Conservation (phyloP, 2,113 vertebrate species). For the Ciconia maguari region DNA sequence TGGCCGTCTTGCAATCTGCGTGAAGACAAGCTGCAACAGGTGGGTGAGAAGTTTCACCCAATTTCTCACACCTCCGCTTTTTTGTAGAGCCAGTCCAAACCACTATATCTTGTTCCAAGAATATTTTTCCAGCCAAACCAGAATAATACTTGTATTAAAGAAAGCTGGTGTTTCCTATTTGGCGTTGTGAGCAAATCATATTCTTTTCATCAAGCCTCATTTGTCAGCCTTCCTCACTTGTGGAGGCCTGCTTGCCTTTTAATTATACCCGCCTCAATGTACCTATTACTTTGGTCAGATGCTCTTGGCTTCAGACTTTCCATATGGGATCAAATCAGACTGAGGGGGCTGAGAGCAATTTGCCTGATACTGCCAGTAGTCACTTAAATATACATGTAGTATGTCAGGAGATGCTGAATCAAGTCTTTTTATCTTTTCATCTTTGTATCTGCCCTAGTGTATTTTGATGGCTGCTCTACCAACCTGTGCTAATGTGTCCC, state of each 20-base stretch:
- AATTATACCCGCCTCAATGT: background rate
- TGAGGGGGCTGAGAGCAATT: background rate
- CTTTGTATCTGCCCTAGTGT: background rate
- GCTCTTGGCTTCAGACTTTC: background rate
- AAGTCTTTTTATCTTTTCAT: background rate
- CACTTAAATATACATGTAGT: background rate
- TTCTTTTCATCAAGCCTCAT: background rate
- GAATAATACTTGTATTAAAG: background rate
- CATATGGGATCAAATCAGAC: background rate
- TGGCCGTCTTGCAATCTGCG: background rate
- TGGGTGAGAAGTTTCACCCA: background rate
- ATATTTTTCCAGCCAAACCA: slow-evolving; percentile 34
- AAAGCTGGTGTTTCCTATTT: background rate
- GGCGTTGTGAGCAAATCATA: background rate
- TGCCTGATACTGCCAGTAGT: background rate
- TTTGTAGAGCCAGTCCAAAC: background rate
- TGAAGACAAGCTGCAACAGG: slow-evolving; percentile 23
- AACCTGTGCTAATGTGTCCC: background rate
- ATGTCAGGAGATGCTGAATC: background rate
- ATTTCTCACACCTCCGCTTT: background rate
- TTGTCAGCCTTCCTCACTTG: background rate
- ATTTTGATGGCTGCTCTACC: background rate
- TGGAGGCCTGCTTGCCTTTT: background rate
- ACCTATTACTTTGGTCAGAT: background rate
- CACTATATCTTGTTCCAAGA: background rate